phyloP scores from a whole-genome alignment of 2,113 vertebrate species.

The Carettochelys insculpta region DNA sequence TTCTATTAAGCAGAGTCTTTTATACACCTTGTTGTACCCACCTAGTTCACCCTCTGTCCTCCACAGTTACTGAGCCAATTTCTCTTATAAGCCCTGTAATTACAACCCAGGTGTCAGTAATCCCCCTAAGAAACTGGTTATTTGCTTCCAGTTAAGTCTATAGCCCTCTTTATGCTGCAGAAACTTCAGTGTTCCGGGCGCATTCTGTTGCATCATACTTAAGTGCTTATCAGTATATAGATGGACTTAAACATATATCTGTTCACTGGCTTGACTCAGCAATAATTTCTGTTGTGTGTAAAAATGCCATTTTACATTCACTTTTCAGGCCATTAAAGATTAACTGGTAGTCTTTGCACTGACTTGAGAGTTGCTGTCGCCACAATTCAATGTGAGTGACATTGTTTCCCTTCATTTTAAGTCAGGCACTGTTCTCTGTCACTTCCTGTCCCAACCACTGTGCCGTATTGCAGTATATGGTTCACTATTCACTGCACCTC shows the following conservation, averaged over 20 bases:
- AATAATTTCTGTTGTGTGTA: no score
- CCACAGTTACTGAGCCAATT: no score
- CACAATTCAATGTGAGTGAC: not conserved
- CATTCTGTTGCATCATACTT: not conserved
- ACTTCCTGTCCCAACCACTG: not conserved
- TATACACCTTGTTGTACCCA: not conserved
- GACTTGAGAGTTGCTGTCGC: not conserved
- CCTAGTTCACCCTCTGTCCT: not conserved
- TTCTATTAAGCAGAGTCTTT: not conserved
- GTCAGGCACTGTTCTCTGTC: not conserved
- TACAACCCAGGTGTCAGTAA: not conserved
- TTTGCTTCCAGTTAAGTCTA: not conserved
- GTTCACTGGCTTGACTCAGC: not conserved
- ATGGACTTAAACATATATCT: no score
- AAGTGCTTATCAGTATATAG: not conserved
- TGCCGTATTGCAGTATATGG: not conserved
- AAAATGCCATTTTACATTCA: no score
- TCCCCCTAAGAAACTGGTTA: not conserved
- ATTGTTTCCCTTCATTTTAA: not conserved
- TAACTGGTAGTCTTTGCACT: not conserved
- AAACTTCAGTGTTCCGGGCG: not conserved
- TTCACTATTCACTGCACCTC: not conserved
- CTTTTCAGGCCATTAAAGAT: not conserved
- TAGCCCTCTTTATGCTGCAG: not conserved
- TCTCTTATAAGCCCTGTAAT: no score